Evolutionary conservation across 2,113 vertebrate genomes (phyloP), one percentile per base, ranked within the genome.

Genomic region (Fulmarus glacialis): DNA sequence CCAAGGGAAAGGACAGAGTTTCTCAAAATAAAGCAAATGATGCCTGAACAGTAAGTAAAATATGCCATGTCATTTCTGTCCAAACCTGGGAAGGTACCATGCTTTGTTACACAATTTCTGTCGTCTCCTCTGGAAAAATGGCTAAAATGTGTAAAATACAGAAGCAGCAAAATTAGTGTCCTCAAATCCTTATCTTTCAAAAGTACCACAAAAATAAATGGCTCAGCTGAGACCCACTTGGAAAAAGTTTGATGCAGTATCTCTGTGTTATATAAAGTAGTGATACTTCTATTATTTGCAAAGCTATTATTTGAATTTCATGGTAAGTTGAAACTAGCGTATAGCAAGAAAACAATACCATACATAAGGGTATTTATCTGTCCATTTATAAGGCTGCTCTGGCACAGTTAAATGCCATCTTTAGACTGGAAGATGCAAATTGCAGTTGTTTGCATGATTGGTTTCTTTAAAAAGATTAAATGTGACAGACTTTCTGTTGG

Each of bases 21-120:
- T 83, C 67, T 90, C 82, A 83, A 87, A 93, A 89, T 83, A 89
- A 93, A 86, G n/a, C 38, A 70, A 90, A 88, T 77, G 21, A 63
- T 66, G 32, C 55, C 78, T 67, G 32, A 86, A 34, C 9, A 82
- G 27, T 34, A 74, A 71, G 12, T 91, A 91, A 93, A 92, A 92
- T 47, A 70, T 34, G 34, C 60, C 22, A 53, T 34, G 55, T 77
- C 24, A 38, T 88, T 90, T 83, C 58, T 80, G n/a, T 62, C 38
- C 38, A 90, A 90, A 90, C 32, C 53, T 75, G 43, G 50, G 45
- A 87, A 83, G 34, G 9, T 81, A 29, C 45, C 48, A 36, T 47
- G 24, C 23, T 83, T 81, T 85, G 13, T 55, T 92, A 78, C 45
- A 62, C 15, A 55, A 14, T 50, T 94, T 88, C 71, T 82, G 77